Percentiles rank a stretch among this genome's conserved stretches.
phyloP scores from a whole-genome alignment of 2,888 invertebrate species.

The Eristalinus aeneus region DNA sequence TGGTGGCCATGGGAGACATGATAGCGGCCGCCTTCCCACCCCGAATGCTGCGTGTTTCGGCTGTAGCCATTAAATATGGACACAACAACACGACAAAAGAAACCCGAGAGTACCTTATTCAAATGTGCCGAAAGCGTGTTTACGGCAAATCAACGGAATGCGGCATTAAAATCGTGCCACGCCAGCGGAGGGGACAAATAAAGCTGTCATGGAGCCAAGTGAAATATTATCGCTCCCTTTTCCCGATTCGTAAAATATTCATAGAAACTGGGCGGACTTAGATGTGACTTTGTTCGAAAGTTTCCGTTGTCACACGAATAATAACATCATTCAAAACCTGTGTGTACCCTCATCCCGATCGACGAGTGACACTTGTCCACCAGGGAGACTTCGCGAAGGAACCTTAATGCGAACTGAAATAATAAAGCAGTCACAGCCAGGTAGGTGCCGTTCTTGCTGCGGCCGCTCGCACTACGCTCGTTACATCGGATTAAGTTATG shows the following conservation, averaged over 20 bases:
- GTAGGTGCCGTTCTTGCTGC: no score
- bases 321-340: slow-evolving; percentile 34
- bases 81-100: not conserved
- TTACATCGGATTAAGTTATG: slow-evolving; percentile 29
- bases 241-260: slow-evolving; percentile 44
- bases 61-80: slow-evolving; percentile 45
- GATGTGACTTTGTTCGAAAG: slow-evolving; percentile 20
- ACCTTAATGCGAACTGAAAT: slow-evolving; percentile 10
- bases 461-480: not conserved
- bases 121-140: slow-evolving; percentile 46
- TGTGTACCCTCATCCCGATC: not conserved
- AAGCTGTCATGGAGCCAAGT: slow-evolving; percentile 22
- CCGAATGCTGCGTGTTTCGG: not conserved
- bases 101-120: slow-evolving; percentile 34
- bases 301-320: slow-evolving; percentile 26
- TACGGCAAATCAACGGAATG: slow-evolving; percentile 27
- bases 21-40: slow-evolving; percentile 15
- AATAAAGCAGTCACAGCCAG: slow-evolving; percentile 20
- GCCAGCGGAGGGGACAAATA: not conserved
- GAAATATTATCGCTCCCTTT: slow-evolving; percentile 15
- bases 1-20: slow-evolving; percentile 18
- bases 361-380: slow-evolving; percentile 12
- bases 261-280: slow-evolving; percentile 19
- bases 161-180: not conserved
- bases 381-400: not conserved